Percentiles rank a stretch among this genome's conserved stretches.
Conservation (phyloP, 2,113 vertebrate genomes). For the Microcebus lehilahytsara region DNA sequence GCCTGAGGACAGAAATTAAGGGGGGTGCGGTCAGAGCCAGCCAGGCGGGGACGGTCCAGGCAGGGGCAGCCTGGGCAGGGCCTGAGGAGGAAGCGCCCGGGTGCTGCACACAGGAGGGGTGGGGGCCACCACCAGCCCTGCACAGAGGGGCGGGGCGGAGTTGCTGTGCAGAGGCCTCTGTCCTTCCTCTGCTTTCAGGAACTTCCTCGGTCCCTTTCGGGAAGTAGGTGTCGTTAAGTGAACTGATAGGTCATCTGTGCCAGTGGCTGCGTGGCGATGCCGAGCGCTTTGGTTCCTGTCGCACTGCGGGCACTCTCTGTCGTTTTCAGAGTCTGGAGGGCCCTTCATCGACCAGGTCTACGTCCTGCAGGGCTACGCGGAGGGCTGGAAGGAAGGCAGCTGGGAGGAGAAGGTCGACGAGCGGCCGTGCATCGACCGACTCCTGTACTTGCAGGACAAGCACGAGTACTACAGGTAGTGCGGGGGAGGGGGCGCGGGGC, state of each 20-base stretch:
- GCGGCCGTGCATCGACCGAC: constrained; percentile 91
- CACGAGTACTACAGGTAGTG: constrained; percentile 92
- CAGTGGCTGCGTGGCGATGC: fast-evolving
- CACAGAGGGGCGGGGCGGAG: neutral
- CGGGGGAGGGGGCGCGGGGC: fast-evolving
- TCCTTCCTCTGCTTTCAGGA: fast-evolving
- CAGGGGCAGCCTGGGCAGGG: neutral
- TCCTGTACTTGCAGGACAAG: constrained; percentile 92
- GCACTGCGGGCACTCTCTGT: neutral
- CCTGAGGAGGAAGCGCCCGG: neutral
- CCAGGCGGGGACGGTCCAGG: fast-evolving
- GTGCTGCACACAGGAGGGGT: neutral
- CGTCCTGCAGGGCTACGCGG: constrained; percentile 93
- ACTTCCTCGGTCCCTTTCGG: neutral
- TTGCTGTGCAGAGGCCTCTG: fast-evolving
- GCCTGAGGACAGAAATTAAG: neutral
- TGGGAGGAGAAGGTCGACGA: constrained; percentile 97
- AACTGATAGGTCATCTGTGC: fast-evolving
- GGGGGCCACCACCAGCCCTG: neutral
- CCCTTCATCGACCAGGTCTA: constrained; percentile 96
- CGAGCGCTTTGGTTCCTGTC: fast-evolving
- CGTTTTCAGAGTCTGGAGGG: constrained; percentile 92
- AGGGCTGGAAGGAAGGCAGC: constrained; percentile 96
- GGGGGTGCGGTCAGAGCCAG: neutral
- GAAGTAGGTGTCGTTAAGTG: fast-evolving